phyloP scores from a whole-genome alignment of 1,140 invertebrate genomes.

The Lutraria rhynchaena region DNA sequence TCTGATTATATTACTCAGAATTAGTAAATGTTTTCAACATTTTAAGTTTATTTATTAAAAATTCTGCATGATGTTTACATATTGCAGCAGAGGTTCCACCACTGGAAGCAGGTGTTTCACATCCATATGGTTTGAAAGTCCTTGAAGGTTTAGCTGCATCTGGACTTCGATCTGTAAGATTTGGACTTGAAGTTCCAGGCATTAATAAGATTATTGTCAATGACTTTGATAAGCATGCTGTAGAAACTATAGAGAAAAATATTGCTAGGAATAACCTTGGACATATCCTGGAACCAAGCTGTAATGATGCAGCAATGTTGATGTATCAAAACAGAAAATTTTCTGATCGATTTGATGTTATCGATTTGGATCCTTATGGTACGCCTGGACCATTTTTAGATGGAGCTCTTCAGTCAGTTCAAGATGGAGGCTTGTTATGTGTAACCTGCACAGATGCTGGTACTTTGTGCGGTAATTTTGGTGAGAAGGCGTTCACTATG shows the following conservation, averaged over 20 bases:
- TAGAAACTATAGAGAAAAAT: conserved; percentile 93
- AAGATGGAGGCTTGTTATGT: conserved; percentile 86
- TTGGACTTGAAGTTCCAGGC: conserved; percentile 95
- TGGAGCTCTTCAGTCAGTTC: conserved; percentile 88
- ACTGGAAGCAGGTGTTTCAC: conserved; percentile 56
- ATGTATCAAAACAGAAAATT: conserved; percentile 86
- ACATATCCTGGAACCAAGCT: conserved; percentile 87
- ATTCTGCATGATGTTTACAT: too few species aligned
- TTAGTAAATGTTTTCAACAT: too few species aligned
- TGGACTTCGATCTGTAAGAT: conserved; percentile 96
- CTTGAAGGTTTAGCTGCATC: conserved; percentile 97
- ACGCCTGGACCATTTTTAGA: conserved; percentile 97
- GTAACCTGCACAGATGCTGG: conserved; percentile 99
- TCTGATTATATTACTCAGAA: too few species aligned
- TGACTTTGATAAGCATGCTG: conserved; percentile 94
- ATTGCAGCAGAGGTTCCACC: too few species aligned
- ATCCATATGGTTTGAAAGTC: conserved; percentile 83
- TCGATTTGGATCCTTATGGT: conserved; percentile 99
- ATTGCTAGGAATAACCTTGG: conserved; percentile 90
- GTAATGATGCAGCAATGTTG: conserved; percentile 79
- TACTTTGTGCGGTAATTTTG: conserved; percentile 96
- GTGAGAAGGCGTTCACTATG: conserved; percentile 96
- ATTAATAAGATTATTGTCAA: conserved; percentile 94
- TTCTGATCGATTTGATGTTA: conserved; percentile 90
- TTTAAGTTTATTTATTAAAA: too few species aligned